Base-by-base conservation (phyloP, 92 coral and sea anemone species). In the Epizoanthus scotinus region DNA sequence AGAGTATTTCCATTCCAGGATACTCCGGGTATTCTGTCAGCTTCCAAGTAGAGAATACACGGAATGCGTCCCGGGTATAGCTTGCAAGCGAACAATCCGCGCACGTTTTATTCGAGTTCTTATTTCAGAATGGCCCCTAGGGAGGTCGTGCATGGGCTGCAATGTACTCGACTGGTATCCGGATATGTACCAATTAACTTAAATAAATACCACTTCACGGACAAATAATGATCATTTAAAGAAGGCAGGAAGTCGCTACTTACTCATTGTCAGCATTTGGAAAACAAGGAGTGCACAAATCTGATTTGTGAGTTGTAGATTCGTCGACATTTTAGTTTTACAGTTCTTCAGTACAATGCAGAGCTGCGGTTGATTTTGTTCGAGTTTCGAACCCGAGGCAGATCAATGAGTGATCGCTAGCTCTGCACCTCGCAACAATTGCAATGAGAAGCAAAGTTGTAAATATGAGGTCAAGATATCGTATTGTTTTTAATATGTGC, bases 261-360 rank as follows among this genome's bases (percentile, higher is more conserved):
- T 59, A 75, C 81, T 58, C 81, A 59, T 29, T 40, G 21, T 13
- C 81, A 75, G 67, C 67, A 75, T 5, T 22, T 58, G 81, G 6
- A 58, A 34, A 75, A 75, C 26, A 29, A 58, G 47, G 22, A 58
- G 52, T 8, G 52, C 13, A 44, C 8, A 5, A 20, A 75, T 38
- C 38, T 17, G n/a, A 3, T 9, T 29, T 27, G 42, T 42, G 18
- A 60, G 24, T 14, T 75, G 34, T 14, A 18, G 25, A 12, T 6
- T 75, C 55, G 40, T 75, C 57, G 59, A 0, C 52, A 55, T 73
- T 29, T 72, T 47, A 28, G 8, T 29, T 28, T 13, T 7, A 13
- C 36, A 8, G 10, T 12, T 17, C 20, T 29, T 29, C 19, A 3
- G 20, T 0, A 56, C 52, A 36, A n/a, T 42, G 8, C 24, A 71